phyloP scores from a whole-genome alignment of 2,113 vertebrate genomes.

The Leucoraja erinaceus region DNA sequence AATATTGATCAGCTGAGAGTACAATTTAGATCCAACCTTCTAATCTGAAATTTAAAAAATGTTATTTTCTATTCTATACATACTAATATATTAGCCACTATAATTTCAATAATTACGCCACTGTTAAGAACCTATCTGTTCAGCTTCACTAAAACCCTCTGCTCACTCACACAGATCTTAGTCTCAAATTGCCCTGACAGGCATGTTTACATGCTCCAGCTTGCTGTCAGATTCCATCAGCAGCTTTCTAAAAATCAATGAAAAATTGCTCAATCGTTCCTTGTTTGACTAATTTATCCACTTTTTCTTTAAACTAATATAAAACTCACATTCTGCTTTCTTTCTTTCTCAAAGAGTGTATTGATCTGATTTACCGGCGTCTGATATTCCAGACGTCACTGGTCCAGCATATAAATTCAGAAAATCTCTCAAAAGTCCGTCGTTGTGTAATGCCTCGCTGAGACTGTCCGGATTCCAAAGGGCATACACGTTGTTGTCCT shows the following conservation, averaged over 20 bases:
- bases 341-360: not conserved
- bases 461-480: not conserved
- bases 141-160: not conserved
- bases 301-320: not conserved
- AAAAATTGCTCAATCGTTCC: not conserved
- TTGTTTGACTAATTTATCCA: not conserved
- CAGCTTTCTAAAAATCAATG: not conserved
- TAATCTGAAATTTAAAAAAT: too few species aligned
- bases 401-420: not conserved
- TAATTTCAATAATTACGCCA: not conserved
- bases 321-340: not conserved
- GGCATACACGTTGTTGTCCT: not conserved
- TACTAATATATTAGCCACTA: too few species aligned
- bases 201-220: not conserved
- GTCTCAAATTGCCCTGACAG: not conserved
- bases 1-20: too few species aligned
- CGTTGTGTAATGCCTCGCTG: not conserved
- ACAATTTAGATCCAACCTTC: too few species aligned
- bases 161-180: not conserved
- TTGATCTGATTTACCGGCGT: not conserved
- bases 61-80: too few species aligned
- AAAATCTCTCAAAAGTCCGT: not conserved
- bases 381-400: not conserved
- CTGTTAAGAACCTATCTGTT: not conserved
- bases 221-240: not conserved